Base-by-base conservation (phyloP, 1,140 invertebrate species). In the Leptinotarsa undecemlineata region DNA sequence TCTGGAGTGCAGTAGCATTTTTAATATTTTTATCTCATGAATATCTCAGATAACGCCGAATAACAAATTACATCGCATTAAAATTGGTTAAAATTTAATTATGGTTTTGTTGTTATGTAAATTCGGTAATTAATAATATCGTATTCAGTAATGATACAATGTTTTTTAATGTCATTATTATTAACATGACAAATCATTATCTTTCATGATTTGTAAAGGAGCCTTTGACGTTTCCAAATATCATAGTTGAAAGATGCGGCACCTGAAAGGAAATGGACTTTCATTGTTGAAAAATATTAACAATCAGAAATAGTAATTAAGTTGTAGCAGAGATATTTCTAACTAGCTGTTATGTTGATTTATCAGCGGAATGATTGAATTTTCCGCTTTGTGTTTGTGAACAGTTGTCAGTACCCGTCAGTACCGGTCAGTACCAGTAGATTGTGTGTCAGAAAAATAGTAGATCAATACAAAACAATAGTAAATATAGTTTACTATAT, bases 51-150 rank as follows among this genome's bases (percentile, higher is more conserved):
- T 42, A 26, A 69, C 15, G 48, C 20, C 14, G 68, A 48, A 71
- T 71, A 71, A 71, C 57, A 71, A 60, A 71, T 71, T 21, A 57
- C 69, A 71, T 48, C 17, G 48, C 47, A 71, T 57, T 71, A 71
- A 71, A 61, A 57, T 57, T 71, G 57, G 19, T 61, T 57, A 71
- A 71, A 71, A 71, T 71, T 71, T 71, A 71, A 71, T 71, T 71
- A 71, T 51, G 57, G 23, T 47, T 61, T 48, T 71, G 69, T 71
- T 71, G 48, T 71, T 71, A 71, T 71, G 69, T 71, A 71, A 71
- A 71, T 71, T 61, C 4, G n/a, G 48, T 61, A 71, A 71, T 71
- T 51, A 47, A 71, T 71, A 71, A 21, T 71, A 71, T 71, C 23
- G 15, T 42, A 42, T 68, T 68, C 42, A 17, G 66, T 42, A 47